phyloP scores from a whole-genome alignment of 2,113 vertebrate genomes.

The Notothenia rossii region DNA sequence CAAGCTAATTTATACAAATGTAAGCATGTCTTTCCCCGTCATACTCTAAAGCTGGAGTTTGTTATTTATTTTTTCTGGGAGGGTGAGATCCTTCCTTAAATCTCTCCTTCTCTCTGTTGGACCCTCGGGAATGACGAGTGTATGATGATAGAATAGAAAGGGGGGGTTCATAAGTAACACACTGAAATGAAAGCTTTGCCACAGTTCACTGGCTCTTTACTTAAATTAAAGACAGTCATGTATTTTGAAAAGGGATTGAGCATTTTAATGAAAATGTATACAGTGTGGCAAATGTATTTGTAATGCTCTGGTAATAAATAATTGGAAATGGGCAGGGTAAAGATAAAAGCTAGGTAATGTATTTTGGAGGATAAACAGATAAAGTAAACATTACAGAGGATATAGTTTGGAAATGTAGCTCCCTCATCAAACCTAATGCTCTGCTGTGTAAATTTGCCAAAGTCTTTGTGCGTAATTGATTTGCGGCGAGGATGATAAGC shows the following conservation, averaged over 20 bases:
- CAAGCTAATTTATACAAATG: slow-evolving; percentile 83
- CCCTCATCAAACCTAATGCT: slow-evolving; percentile 71
- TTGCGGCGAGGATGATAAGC: slow-evolving; percentile 63
- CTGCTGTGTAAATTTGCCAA: slow-evolving; percentile 73
- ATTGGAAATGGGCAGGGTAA: slow-evolving; percentile 25
- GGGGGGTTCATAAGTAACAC: slow-evolving; percentile 55
- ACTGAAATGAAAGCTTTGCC: slow-evolving; percentile 78
- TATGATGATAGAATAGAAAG: slow-evolving; percentile 28
- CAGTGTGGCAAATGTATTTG: slow-evolving; percentile 59
- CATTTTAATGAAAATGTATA: slow-evolving; percentile 72
- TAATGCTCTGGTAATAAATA: slow-evolving; percentile 55
- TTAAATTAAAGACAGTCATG: slow-evolving; percentile 72
- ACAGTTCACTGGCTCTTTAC: slow-evolving; percentile 67
- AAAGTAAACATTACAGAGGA: slow-evolving; percentile 67
- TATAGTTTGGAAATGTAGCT: slow-evolving; percentile 68
- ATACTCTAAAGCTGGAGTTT: slow-evolving; percentile 63
- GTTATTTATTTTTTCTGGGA: slow-evolving; percentile 59
- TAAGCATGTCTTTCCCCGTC: slow-evolving; percentile 68
- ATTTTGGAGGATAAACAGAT: slow-evolving; percentile 70
- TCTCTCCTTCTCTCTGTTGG: slow-evolving; percentile 6
- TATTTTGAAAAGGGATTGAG: slow-evolving; percentile 63
- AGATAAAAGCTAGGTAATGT: slow-evolving; percentile 34
- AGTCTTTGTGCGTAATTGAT: slow-evolving; percentile 76
- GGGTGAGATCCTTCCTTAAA: slow-evolving; percentile 52
- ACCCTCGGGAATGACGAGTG: slow-evolving; percentile 33